Evolutionary conservation across 2,797 vertebrate genomes (phyloP), one percentile per base, ranked within the genome.

Genomic region (Phaenicophaeus curvirostris): DNA sequence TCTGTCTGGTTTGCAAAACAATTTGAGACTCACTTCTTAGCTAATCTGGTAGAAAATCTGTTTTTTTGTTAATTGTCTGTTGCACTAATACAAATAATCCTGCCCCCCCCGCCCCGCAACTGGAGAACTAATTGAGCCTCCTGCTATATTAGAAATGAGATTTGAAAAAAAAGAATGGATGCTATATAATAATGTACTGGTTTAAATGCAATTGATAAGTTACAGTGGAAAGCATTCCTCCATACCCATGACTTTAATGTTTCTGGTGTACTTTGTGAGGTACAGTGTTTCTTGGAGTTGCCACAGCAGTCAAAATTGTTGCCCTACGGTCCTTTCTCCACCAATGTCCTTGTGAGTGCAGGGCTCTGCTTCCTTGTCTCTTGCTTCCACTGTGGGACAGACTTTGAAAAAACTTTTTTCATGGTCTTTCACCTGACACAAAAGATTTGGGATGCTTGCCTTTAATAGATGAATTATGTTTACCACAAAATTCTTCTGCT

Each of bases 261-360:
- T 71, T 58, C 65, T 87, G 35, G 13, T 55, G 28, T 48, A 4
- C 12, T 6, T 28, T 87, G 13, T 0, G 3, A 76, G 25, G n/a
- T 27, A 15, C 20, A 15, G 16, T 15, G 67, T 5, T 58, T 19
- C 28, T 62, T 78, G 51, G 24, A 84, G 21, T 18, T 90, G 31
- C 50, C 50, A 27, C 15, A 61, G n/a, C 24, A 37, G 37, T 23
- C 55, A 28, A 33, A 73, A 39, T 41, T 75, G 19, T 13, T 39
- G 41, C 20, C 5, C 14, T 6, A 1, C 14, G 21, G 7, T 50
- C 19, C 33, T 2, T 85, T 66, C 35, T 75, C 39, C 31, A 28
- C 8, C 2, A 1, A 5, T 0, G 2, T 37, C 23, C 7, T 5
- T 71, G 21, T 63, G 10, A 87, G 9, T 15, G 9, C 17, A 28